phyloP scores from a whole-genome alignment of 2,797 vertebrate species.

The Hafferia zeledoni region DNA sequence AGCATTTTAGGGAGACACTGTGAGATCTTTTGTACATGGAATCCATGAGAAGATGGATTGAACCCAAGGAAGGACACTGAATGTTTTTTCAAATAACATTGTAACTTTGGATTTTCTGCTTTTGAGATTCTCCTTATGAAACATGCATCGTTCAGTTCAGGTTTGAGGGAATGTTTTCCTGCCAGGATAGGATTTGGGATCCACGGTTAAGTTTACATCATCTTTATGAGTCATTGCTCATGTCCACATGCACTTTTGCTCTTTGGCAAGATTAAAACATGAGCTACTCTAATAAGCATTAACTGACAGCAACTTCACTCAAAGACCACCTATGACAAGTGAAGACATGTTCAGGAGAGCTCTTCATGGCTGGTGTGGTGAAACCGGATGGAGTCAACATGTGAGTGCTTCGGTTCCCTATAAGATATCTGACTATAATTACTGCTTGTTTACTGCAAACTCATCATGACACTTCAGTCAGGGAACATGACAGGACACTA shows the following conservation, averaged over 20 bases:
- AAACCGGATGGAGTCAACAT: not conserved
- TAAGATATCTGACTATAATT: constrained; percentile 1
- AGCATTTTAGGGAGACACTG: not conserved
- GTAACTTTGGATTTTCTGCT: not conserved
- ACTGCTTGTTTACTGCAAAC: constrained; percentile 37
- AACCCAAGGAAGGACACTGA: not conserved
- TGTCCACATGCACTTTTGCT: not conserved
- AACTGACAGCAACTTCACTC: constrained; percentile 21
- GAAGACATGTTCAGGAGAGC: not conserved
- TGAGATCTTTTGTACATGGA: not conserved
- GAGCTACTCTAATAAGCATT: not conserved
- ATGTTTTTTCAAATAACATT: not conserved
- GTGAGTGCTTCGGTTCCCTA: not conserved
- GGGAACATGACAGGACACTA: constrained; percentile 29
- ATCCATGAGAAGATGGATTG: not conserved
- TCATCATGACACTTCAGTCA: constrained; percentile 21
- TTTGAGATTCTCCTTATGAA: not conserved
- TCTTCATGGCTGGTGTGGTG: not conserved
- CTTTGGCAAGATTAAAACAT: not conserved
- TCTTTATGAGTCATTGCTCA: not conserved
- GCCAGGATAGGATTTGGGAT: not conserved
- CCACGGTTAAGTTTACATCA: not conserved
- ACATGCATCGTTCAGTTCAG: not conserved
- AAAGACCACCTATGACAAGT: not conserved
- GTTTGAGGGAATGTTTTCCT: not conserved